Conservation (phyloP, 1,140 invertebrate species). For the Pogonus chalceus region DNA sequence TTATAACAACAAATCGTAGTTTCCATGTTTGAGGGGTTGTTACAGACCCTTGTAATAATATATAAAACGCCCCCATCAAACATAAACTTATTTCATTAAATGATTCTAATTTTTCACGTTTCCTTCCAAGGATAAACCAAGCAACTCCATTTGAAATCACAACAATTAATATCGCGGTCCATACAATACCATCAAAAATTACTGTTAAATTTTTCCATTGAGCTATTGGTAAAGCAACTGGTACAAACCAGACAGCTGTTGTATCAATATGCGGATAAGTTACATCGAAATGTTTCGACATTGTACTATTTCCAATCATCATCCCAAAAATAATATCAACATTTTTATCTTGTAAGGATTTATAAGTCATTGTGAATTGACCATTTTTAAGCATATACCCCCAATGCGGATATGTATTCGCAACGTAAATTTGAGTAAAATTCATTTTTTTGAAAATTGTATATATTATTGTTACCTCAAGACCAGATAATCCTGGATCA, state of each 20-base stretch:
- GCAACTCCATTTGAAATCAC: not conserved
- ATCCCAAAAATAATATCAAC: conserved; percentile 1
- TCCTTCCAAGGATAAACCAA: not conserved
- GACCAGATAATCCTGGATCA: not conserved
- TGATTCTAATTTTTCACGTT: not conserved
- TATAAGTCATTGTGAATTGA: not conserved
- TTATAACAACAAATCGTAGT: not conserved
- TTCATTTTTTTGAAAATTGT: not conserved
- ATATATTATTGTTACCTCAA: not conserved
- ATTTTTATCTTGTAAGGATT: not conserved
- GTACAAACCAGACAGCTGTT: not conserved
- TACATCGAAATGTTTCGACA: not conserved
- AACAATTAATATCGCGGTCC: not conserved
- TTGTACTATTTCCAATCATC: not conserved
- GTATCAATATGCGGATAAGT: not conserved
- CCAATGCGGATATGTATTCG: not conserved
- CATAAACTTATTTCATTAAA: not conserved
- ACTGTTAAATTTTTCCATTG: not conserved
- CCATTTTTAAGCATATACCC: not conserved
- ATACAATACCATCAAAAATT: not conserved
- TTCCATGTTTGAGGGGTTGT: not conserved
- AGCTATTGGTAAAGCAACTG: not conserved
- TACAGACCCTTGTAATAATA: not conserved
- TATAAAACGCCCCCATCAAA: not conserved
- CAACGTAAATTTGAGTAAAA: not conserved